A percentile compares a stretch with the other conserved stretches of the same genome.
Conservation (phyloP, 2,888 invertebrate genomes). For the Orthosia gracilis region DNA sequence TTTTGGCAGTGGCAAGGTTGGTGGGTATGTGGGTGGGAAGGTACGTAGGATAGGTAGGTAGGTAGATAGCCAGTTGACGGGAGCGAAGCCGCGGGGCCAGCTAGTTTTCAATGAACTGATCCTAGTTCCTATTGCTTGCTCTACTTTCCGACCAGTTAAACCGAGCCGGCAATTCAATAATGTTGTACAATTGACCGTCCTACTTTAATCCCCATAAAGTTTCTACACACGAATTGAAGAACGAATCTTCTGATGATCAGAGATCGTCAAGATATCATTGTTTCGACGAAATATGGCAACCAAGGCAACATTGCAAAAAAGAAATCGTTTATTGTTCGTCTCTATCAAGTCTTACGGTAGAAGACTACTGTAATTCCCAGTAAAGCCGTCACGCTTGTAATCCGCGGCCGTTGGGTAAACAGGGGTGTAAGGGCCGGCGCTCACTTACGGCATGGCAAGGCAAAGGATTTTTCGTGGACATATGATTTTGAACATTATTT, state of each 20-base stretch:
- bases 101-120: no score
- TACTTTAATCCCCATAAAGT: constrained; percentile 22
- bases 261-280: constrained; percentile 52
- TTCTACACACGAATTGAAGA: constrained; percentile 15
- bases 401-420: constrained; percentile 30
- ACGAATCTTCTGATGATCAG: constrained; percentile 17
- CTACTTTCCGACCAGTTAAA: constrained; percentile 12
- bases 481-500: no score
- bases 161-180: neutral
- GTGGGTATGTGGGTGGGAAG: no score
- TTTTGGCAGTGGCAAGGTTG: no score
- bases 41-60: no score
- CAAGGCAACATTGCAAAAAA: constrained; percentile 21
- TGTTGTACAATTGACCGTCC: constrained; percentile 33
- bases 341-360: constrained; percentile 5
- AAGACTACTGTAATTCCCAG: constrained; percentile 18
- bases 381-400: constrained; percentile 37
- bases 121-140: constrained; percentile 17
- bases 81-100: no score
- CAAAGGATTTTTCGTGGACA: no score
- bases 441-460: no score
- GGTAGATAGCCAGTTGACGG: no score
- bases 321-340: constrained; percentile 13
- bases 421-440: constrained; percentile 34
- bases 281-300: constrained; percentile 22